phyloP scores from a whole-genome alignment of 1,140 invertebrate genomes.

The Tachypleus tridentatus region DNA sequence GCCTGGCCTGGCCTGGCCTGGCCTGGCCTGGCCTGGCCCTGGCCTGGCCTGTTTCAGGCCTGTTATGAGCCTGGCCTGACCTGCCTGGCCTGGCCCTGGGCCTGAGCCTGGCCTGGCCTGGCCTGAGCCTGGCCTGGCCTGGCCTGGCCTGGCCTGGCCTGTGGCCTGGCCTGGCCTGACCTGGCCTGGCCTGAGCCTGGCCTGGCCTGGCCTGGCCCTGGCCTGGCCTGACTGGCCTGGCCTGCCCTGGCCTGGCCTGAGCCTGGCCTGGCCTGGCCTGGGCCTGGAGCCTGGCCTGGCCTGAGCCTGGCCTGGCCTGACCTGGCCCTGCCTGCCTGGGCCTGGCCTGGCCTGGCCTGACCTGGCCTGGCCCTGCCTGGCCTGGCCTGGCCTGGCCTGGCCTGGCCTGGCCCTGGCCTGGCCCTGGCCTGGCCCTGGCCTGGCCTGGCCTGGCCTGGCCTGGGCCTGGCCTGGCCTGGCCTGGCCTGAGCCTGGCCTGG shows the following conservation, averaged over 20 bases:
- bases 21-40: too few species aligned
- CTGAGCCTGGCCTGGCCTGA: conserved; percentile 21
- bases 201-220: conserved; percentile 25
- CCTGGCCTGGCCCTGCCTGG: too few species aligned
- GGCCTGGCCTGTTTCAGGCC: too few species aligned
- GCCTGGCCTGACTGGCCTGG: too few species aligned
- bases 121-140: conserved; percentile 22
- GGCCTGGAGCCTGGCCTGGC: too few species aligned
- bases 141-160: conserved; percentile 26
- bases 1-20: conserved; percentile 22
- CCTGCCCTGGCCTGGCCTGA: too few species aligned
- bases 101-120: conserved; percentile 25
- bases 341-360: conserved; percentile 25
- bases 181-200: conserved; percentile 23
- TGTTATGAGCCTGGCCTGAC: conserved; percentile 24
- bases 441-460: conserved; percentile 21
- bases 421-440: too few species aligned
- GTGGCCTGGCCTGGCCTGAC: conserved; percentile 26
- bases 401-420: too few species aligned
- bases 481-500: conserved; percentile 24
- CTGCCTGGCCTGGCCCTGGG: conserved; percentile 22
- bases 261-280: conserved; percentile 21
- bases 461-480: conserved; percentile 24
- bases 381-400: too few species aligned
- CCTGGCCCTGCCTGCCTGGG: conserved; percentile 23